Evolutionary conservation across 2,888 invertebrate genomes (phyloP).

Genomic region (Carpatolechia fugitivella): DNA sequence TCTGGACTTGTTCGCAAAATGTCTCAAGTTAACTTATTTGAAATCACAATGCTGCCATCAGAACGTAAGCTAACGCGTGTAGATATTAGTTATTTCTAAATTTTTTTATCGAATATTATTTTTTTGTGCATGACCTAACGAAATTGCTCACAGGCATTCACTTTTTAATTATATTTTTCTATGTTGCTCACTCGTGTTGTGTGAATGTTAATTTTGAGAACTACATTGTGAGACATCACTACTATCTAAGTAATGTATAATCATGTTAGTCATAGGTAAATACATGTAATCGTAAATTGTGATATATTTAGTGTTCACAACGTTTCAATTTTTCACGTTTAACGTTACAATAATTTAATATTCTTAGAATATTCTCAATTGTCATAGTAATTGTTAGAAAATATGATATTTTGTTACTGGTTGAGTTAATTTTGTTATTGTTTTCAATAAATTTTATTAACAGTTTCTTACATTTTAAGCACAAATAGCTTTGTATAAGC

Average conservation of each 20-base stretch:
- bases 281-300: background rate
- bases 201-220: background rate
- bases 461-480: background rate
- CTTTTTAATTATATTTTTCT: background rate
- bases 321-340: background rate
- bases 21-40: background rate
- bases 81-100: background rate
- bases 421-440: background rate
- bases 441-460: background rate
- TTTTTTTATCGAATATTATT: background rate
- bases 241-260: too few species aligned
- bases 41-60: constrained; percentile 4
- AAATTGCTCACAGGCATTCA: constrained; percentile 3
- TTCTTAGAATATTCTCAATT: background rate
- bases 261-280: too few species aligned
- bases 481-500: background rate
- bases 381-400: background rate
- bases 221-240: too few species aligned
- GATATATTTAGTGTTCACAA: constrained; percentile 1
- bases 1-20: constrained; percentile 17
- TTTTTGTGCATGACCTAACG: background rate
- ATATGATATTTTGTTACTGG: background rate
- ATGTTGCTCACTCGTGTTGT: background rate
- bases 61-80: background rate
- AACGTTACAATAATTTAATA: background rate